Evolutionary conservation across 2,888 invertebrate species (phyloP), one percentile per base, ranked within the genome.

Genomic region (Apotomis capreana): DNA sequence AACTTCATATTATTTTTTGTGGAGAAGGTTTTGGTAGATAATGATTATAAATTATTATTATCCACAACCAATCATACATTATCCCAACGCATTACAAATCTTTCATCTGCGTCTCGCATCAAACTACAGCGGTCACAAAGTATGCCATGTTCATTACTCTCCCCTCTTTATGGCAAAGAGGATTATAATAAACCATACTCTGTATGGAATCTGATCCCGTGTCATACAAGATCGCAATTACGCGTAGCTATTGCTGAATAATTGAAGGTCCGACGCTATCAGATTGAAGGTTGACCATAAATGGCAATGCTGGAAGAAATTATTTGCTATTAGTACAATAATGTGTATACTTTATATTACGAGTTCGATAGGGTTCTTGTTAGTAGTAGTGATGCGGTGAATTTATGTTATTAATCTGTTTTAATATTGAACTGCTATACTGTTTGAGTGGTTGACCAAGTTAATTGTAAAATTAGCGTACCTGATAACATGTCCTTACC

Each of bases 111-210:
- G 49, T 61, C 49, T 70, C 40, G 40, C n/a, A 54, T 67, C 55
- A 36, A 55, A 60, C 65, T 54, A 61, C n/a, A 55, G 46, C 52
- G 62, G 58, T 52, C 70, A 67, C 58, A 68, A 68, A 70, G 62
- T 58, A 74, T 13, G 62, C 57, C 44, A 36, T 61, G n/a, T 78
- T 80, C 78, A 80, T 80, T 77, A 79, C 70, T 69, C 65, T 58
- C 67, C 65, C 70, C 80, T 77, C 74, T 77, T 76, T 80, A 82
- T 79, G 80, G 85, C 80, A 81, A 85, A 82, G 85, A 82, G 80
- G 86, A 84, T 86, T 85, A 84, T 76, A 75, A 77, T 76, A 80
- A 77, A 79, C 77, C 78, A 71, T 74, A 65, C 78, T 78, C 26
- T 75, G 64, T 81, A 79, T 73, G 80, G 81, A 67, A 54, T 57